Evolutionary conservation across 2,113 vertebrate species (phyloP).

Genomic region (Muntiacus reevesi): DNA sequence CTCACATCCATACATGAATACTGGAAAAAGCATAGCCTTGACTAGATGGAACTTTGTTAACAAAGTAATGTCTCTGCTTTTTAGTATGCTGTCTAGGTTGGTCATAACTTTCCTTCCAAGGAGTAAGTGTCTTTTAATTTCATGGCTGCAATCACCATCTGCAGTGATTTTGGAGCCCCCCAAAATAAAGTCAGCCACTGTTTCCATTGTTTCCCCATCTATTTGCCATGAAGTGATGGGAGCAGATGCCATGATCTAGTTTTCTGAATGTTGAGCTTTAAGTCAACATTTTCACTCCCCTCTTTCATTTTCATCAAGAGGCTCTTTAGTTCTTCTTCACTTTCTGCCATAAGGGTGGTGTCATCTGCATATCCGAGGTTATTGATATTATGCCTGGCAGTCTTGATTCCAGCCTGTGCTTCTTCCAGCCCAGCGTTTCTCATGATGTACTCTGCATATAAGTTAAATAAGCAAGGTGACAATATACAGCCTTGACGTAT

Average conservation of each 20-base stretch:
- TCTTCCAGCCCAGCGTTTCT: background rate
- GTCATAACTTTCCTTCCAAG: background rate
- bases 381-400: background rate
- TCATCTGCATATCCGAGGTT: background rate
- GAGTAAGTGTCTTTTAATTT: background rate
- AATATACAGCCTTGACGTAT: background rate
- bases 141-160: background rate
- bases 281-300: background rate
- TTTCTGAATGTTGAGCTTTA: background rate
- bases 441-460: background rate
- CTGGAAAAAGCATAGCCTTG: background rate
- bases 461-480: background rate
- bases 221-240: background rate
- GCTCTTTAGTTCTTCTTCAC: background rate
- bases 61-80: background rate
- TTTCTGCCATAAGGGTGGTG: background rate
- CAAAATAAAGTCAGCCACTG: background rate
- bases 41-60: background rate
- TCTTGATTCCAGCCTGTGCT: background rate
- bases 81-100: background rate
- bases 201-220: background rate
- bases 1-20: background rate
- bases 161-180: background rate
- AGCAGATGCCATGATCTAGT: background rate
- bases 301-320: background rate